Evolutionary conservation across 2,113 vertebrate genomes (phyloP).

Genomic region (Mastomys natalensis): DNA sequence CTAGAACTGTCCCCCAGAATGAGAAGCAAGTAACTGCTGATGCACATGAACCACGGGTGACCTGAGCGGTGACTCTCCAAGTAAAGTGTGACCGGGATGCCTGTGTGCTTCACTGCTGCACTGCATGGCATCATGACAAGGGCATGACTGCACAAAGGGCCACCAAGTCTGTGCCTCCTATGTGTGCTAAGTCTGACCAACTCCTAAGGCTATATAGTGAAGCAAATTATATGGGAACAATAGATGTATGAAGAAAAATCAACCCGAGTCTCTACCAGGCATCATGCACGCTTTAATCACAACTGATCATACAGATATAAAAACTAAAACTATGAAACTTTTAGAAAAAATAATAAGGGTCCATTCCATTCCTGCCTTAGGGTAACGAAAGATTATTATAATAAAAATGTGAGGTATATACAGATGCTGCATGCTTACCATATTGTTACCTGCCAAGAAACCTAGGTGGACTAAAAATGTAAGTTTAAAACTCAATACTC

Average conservation of each 20-base stretch:
- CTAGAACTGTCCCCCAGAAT: background rate
- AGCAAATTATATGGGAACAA: background rate
- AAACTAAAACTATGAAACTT: slow-evolving; percentile 38
- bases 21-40: background rate
- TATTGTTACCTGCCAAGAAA: too few relatives aligned
- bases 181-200: background rate
- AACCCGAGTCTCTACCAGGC: background rate
- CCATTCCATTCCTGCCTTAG: background rate
- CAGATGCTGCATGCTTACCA: too few relatives aligned
- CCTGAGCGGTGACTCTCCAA: background rate
- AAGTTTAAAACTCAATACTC: too few relatives aligned
- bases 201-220: background rate
- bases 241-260: background rate
- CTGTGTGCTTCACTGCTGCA: background rate
- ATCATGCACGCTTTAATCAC: background rate
- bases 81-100: background rate
- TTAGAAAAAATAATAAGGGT: background rate
- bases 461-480: too few relatives aligned
- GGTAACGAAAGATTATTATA: background rate
- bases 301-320: background rate
- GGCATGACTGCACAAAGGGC: background rate
- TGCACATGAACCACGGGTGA: background rate
- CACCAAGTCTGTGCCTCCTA: background rate
- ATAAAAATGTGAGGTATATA: background rate
- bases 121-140: background rate